phyloP scores from a whole-genome alignment of 2,888 invertebrate species.

The Iselma pallidipennis region DNA sequence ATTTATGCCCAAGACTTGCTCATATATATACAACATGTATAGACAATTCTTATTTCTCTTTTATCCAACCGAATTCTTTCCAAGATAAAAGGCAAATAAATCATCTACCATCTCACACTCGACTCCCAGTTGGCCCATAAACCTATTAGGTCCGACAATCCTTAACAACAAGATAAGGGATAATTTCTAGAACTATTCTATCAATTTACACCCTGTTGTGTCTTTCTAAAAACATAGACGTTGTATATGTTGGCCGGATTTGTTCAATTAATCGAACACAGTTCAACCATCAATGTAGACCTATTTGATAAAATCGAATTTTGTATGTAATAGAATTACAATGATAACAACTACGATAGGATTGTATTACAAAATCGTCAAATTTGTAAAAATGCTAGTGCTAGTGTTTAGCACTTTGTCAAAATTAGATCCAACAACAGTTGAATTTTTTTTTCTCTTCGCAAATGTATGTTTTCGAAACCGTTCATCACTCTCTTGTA shows the following conservation, averaged over 20 bases:
- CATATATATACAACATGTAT: background rate
- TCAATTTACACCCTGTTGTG: background rate
- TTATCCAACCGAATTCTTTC: conserved; percentile 8
- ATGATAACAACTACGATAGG: too few species aligned
- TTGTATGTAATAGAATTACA: too few species aligned
- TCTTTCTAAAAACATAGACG: too few species aligned
- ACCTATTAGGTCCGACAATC: background rate
- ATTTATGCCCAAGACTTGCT: conserved; percentile 29
- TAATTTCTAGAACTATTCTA: background rate
- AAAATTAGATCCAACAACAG: background rate
- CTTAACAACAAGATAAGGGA: background rate
- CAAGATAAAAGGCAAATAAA: background rate
- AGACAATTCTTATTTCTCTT: conserved; percentile 22
- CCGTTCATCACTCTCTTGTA: background rate
- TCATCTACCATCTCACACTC: background rate
- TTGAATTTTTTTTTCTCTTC: too few species aligned
- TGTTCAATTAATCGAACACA: too few species aligned
- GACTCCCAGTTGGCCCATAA: background rate
- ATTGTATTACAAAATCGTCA: too few species aligned
- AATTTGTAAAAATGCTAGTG: background rate
- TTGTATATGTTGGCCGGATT: too few species aligned
- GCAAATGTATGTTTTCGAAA: too few species aligned
- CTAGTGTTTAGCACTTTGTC: background rate
- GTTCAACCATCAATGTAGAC: too few species aligned
- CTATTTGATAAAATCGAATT: too few species aligned